Evolutionary conservation across 2,888 invertebrate species (phyloP).

Genomic region (Drosophila trichaetosa): DNA sequence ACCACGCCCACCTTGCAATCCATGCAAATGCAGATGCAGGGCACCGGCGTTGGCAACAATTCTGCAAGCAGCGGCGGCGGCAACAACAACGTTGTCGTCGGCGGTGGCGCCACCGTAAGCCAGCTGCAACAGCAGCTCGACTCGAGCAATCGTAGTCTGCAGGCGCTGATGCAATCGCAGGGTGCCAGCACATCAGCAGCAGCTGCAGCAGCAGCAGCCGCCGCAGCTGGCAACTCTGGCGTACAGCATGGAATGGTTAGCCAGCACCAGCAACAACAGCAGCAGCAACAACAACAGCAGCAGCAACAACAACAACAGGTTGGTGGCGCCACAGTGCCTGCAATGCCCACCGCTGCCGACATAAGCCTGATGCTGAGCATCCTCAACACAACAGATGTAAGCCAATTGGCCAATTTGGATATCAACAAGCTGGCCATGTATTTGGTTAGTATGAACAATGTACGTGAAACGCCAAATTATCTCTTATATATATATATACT

Average conservation of each 20-base stretch:
- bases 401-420: conserved; percentile 90
- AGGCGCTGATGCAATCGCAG: conserved; percentile 82
- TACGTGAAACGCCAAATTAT: conserved; percentile 67
- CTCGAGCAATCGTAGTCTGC: conserved; percentile 81
- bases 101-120: conserved; percentile 49
- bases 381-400: conserved; percentile 85
- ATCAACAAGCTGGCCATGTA: conserved; percentile 90
- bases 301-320: conserved; percentile 65
- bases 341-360: conserved; percentile 85
- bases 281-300: conserved; percentile 69
- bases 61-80: conserved; percentile 41
- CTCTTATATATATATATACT: background rate
- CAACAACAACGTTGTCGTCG: conserved; percentile 44
- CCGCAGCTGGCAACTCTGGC: conserved; percentile 34
- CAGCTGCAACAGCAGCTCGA: conserved; percentile 73
- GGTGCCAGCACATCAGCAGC: conserved; percentile 82
- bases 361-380: conserved; percentile 85
- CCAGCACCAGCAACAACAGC: conserved; percentile 76
- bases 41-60: conserved; percentile 57
- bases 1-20: conserved; percentile 84
- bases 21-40: conserved; percentile 84
- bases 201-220: conserved; percentile 74
- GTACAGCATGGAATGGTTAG: conserved; percentile 51
- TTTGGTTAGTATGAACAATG: conserved; percentile 87
- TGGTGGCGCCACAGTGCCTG: conserved; percentile 70